Conservation (phyloP, 30 jellyfish, hydroid and myxozoan genomes). For the Euphysa ruthae region DNA sequence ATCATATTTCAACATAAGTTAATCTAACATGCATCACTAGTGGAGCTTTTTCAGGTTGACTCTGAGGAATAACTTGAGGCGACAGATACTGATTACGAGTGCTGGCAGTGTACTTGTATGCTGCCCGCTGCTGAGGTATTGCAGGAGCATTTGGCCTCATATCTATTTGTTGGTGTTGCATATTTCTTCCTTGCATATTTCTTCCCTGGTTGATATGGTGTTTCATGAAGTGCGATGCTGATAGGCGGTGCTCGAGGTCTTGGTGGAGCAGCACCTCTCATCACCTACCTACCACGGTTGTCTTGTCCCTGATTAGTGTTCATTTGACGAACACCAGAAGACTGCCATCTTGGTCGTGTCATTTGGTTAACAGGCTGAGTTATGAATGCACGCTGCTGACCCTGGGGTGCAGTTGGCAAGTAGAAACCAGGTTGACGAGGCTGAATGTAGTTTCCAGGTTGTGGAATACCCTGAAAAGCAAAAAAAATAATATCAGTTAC, state of each 20-base stretch:
- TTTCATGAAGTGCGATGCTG: slow-evolving; percentile 22
- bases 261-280: slow-evolving; percentile 19
- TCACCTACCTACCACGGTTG: slow-evolving; percentile 12
- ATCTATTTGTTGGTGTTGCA: slow-evolving; percentile 22
- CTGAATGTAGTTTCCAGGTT: slow-evolving; percentile 28
- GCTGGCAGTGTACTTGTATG: slow-evolving; percentile 41
- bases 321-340: slow-evolving; percentile 24
- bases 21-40: slow-evolving; percentile 17
- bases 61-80: slow-evolving; percentile 38
- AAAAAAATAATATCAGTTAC: too few relatives aligned
- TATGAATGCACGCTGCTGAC: slow-evolving; percentile 52
- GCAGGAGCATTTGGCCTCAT: slow-evolving; percentile 42
- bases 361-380: slow-evolving; percentile 60
- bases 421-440: slow-evolving; percentile 59
- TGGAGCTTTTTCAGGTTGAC: slow-evolving; percentile 26
- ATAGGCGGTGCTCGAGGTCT: slow-evolving; percentile 6
- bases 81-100: slow-evolving; percentile 56
- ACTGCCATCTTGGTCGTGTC: slow-evolving; percentile 56
- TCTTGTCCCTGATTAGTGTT: slow-evolving; percentile 40
- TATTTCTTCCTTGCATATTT: slow-evolving; percentile 10
- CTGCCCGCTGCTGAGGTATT: slow-evolving; percentile 48
- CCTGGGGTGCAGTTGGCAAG: slow-evolving; percentile 68
- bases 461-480: slow-evolving; percentile 22
- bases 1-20: not conserved
- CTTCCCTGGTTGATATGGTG: slow-evolving; percentile 31